Evolutionary conservation across 2,888 invertebrate genomes (phyloP), one percentile per base, ranked within the genome.

Genomic region (Adineta ricciae): DNA sequence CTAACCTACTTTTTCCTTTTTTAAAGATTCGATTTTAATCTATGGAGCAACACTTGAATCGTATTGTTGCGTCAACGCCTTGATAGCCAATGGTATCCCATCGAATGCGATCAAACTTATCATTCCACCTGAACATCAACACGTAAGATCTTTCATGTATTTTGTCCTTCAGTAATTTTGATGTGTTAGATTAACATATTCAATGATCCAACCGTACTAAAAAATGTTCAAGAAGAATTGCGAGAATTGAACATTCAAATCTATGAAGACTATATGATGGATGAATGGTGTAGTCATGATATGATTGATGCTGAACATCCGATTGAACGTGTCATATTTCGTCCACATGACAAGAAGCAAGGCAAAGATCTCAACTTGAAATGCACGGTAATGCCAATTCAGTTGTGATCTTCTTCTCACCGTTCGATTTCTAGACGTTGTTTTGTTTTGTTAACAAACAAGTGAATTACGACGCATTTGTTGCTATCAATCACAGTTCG

Each of bases 11-110:
- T 50, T 50, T 7, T 83, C 54, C 2, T 21, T 36, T 64, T n/a
- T 86, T 84, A 41, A 41, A 88, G 88, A 87, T 78, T 88, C 88
- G 50, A 88, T 88, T 11, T 89, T 94, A 3, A 92, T 95, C 0
- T 94, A 94, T 88, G 94, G 95, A 0, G 91, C 92, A 32, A 92
- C 92, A 52, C 89, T 94, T 83, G 92, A 94, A 87, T 92, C 93
- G 0, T 93, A 93, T 88, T 92, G 93, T 87, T 93, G 94, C 87
- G 88, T 94, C 16, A 92, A 93, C 32, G 92, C 93, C 0, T 90
- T 95, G 52, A 87, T 94, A 21, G 92, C 92, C 52, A 90, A 92
- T 86, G 93, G 93, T 2, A 88, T 94, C 0, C 89, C 91, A 0
- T 91, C 92, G 0, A 88, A 91, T 8, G 91, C 92, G 87, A 93